Evolutionary conservation across 2,888 invertebrate species (phyloP), one percentile per base, ranked within the genome.

Genomic region (Netelia virgata): DNA sequence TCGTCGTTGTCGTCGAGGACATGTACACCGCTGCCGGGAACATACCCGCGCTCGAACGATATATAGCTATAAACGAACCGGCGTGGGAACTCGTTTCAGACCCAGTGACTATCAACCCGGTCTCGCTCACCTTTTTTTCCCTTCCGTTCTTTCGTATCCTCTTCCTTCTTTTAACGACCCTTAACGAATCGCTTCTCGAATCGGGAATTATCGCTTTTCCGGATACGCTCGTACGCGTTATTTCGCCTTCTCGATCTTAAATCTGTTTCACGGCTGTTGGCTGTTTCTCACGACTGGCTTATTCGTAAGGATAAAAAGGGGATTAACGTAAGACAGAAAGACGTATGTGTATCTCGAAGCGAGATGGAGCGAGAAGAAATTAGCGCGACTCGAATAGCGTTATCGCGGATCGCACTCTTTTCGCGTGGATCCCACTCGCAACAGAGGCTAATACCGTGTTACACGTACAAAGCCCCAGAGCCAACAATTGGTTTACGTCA

Each of bases 31-130:
- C 66, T 57, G 55, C 53, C 16, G 55, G 53, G 74, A 63, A 82
- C 76, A 63, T 84, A 82, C 82, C 69, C 55, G 57, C 36, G 53
- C 57, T 50, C 28, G 82, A 77, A 88, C 36, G 91, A 88, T 90
- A 89, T 89, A 89, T 86, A 87, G 87, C 85, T 83, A 87, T 84
- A 86, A 87, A 88, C 87, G 85, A 63, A 86, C 86, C 86, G 87
- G 88, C 91, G 92, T 92, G 92, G 92, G 92, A 92, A 92, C 91
- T 89, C 86, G 88, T 89, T 88, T 86, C 84, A 79, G 76, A 78
- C 82, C 47, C 89, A 88, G 89, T 63, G 90, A 88, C 86, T 88
- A 90, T 91, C 91, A 88, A 82, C 78, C 80, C 43, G 57, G 69
- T 73, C 76, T 80, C 74, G 77, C 72, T n/a, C 75, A 69, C 79